Percentiles rank a stretch among this genome's conserved stretches.
Evolutionary conservation across 2,113 vertebrate genomes (phyloP).

Genomic region (Amazona vittata): DNA sequence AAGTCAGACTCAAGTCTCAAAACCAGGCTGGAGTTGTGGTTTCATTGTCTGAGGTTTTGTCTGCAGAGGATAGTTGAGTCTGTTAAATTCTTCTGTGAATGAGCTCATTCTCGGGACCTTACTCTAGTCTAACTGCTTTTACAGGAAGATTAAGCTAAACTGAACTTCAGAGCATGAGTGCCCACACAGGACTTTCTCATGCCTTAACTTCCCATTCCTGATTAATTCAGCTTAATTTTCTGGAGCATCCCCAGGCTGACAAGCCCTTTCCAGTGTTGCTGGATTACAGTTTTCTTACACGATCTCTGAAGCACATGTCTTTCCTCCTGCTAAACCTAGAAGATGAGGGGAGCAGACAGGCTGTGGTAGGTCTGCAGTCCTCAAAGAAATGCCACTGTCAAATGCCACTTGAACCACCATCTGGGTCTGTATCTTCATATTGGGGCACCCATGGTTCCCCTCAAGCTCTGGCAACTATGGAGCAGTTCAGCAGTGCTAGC

Average conservation of each 20-base stretch:
- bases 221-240: slow-evolving; percentile 39
- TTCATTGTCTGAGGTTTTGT: background rate
- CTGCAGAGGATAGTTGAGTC: background rate
- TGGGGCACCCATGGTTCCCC: background rate
- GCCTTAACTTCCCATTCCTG: background rate
- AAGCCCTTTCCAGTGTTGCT: background rate
- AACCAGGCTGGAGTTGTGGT: background rate
- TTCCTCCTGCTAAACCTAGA: background rate
- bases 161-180: background rate
- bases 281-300: background rate
- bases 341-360: background rate
- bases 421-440: background rate
- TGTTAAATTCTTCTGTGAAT: background rate
- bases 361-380: background rate
- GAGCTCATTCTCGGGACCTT: background rate
- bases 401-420: background rate
- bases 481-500: background rate
- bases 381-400: background rate
- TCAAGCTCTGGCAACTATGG: accelerated
- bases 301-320: accelerated
- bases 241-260: background rate
- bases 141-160: slow-evolving; percentile 11
- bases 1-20: background rate
- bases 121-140: background rate
- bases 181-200: background rate